Percentiles rank a stretch among this genome's conserved stretches.
These are phyloP conservation scores for Callaeas wilsoni DNA, from an alignment of 2,113 vertebrate genomes.

Conservation along the genomic window DNA sequence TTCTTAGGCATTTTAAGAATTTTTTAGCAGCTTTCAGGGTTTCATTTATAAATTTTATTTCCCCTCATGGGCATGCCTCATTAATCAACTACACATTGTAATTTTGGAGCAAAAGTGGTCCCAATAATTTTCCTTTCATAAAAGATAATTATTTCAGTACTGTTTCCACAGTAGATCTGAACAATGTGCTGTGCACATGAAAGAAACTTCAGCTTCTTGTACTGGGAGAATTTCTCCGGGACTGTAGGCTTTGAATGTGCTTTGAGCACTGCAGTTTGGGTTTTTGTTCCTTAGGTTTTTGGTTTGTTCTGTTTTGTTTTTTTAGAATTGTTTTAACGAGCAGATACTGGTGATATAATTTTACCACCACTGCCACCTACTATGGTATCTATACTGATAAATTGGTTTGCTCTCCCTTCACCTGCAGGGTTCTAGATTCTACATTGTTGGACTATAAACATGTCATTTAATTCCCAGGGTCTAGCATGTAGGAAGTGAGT, in stretches of 20 bases:
- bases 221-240: not conserved
- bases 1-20: not conserved
- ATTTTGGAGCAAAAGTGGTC: not conserved
- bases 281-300: not conserved
- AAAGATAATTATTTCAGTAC: not conserved
- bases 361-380: not conserved
- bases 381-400: not conserved
- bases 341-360: not conserved
- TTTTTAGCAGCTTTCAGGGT: not conserved
- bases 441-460: not conserved
- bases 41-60: not conserved
- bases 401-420: not conserved
- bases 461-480: not conserved
- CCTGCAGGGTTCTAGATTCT: not conserved
- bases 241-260: not conserved
- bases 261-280: not conserved
- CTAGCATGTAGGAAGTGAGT: not conserved
- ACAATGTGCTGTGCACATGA: not conserved
- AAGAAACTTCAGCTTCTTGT: not conserved
- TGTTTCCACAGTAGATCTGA: not conserved
- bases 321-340: not conserved
- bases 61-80: rapidly evolving
- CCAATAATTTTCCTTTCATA: not conserved
- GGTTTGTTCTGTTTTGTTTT: rapidly evolving
- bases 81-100: not conserved